Percentiles rank a stretch among this genome's conserved stretches.
Conservation (phyloP, 1,140 invertebrate species). For the Nasonia giraulti region DNA sequence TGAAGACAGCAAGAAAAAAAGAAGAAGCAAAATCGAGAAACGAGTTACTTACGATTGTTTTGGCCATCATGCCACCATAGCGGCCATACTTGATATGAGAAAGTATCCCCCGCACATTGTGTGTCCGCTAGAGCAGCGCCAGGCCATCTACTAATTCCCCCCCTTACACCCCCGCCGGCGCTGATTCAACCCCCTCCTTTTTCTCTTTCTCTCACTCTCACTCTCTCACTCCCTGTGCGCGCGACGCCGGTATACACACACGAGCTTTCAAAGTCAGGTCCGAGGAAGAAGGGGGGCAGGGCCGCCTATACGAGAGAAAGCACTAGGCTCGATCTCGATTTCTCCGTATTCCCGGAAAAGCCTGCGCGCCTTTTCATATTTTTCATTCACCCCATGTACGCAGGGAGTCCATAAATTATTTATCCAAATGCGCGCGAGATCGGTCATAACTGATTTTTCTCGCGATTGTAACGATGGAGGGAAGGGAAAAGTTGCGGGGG, state of each 20-base stretch:
- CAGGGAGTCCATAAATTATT: slow-evolving; percentile 34
- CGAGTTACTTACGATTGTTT: slow-evolving; percentile 73
- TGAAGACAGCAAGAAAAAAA: not conserved
- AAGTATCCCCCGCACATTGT: slow-evolving; percentile 71
- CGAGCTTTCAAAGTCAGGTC: slow-evolving; percentile 68
- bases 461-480: not conserved
- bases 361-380: slow-evolving; percentile 38
- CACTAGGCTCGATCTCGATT: slow-evolving; percentile 29
- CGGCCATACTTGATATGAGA: slow-evolving; percentile 76
- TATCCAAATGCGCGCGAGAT: slow-evolving; percentile 23
- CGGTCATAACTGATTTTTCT: slow-evolving; percentile 39
- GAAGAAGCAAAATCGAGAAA: slow-evolving; percentile 26
- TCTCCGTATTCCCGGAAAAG: slow-evolving; percentile 28
- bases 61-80: slow-evolving; percentile 74
- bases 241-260: slow-evolving; percentile 48
- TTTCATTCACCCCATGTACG: not conserved
- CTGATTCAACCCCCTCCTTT: slow-evolving; percentile 66
- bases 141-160: slow-evolving; percentile 72
- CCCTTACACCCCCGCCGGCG: slow-evolving; percentile 65
- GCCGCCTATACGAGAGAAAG: not conserved
- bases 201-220: too few species aligned
- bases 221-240: slow-evolving; percentile 7
- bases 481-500: too few species aligned
- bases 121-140: slow-evolving; percentile 62
- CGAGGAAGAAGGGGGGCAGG: slow-evolving; percentile 48